These are phyloP conservation scores for Macrosiphum euphorbiae DNA, from an alignment of 2,888 invertebrate genomes.

Conservation along the genomic window DNA sequence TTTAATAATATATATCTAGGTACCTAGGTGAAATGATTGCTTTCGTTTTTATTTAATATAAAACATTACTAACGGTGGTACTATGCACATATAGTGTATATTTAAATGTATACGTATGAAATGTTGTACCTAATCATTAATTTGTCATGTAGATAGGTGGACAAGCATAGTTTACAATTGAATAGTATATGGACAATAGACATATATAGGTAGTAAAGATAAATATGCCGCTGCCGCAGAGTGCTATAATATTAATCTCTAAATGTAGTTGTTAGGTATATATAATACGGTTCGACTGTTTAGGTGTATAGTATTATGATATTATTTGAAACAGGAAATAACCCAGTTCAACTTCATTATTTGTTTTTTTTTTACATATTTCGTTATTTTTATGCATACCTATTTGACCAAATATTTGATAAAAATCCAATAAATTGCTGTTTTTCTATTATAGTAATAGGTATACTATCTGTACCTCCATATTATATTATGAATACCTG, in stretches of 20 bases:
- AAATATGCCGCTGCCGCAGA: not conserved
- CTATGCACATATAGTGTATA: not conserved
- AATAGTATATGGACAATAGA: not conserved
- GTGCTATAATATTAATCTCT: not conserved
- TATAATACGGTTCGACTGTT: not conserved
- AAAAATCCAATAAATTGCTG: not conserved
- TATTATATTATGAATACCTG: not conserved
- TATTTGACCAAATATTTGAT: constrained; percentile 4
- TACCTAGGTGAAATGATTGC: not conserved
- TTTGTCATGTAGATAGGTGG: not conserved
- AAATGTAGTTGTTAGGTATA: not conserved
- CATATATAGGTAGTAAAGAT: not conserved
- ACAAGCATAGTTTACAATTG: not conserved
- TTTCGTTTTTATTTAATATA: not conserved
- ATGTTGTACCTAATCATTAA: not conserved
- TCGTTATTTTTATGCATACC: constrained; percentile 9
- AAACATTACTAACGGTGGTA: not conserved
- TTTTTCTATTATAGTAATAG: not conserved
- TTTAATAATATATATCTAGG: not conserved
- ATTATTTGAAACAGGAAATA: not conserved
- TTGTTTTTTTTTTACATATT: constrained; percentile 18
- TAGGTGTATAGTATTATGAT: not conserved
- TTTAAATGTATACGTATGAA: not conserved
- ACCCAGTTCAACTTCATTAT: not conserved
- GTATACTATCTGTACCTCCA: not conserved